These are phyloP conservation scores for Nestor notabilis DNA, from an alignment of 2,113 vertebrate species.

Conservation along the genomic window DNA sequence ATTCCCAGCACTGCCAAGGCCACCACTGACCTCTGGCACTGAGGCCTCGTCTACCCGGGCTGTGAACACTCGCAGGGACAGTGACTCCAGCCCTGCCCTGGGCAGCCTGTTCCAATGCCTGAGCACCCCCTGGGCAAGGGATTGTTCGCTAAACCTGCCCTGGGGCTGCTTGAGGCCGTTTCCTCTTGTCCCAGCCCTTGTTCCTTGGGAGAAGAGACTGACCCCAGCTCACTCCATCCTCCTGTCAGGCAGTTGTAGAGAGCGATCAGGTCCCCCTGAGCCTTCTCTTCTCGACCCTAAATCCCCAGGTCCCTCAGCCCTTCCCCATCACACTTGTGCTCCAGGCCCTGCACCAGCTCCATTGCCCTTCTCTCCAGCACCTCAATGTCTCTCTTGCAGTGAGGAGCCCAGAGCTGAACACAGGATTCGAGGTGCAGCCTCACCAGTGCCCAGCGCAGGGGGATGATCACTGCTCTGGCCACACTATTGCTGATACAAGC, in stretches of 20 bases:
- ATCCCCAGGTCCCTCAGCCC: fast-evolving
- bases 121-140: neutral
- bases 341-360: neutral
- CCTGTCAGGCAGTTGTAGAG: neutral
- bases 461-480: neutral
- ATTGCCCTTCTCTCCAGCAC: neutral
- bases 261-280: neutral
- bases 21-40: neutral
- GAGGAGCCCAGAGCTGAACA: neutral
- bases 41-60: neutral
- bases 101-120: neutral
- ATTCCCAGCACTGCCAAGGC: neutral
- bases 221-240: neutral
- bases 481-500: neutral
- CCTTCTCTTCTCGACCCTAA: neutral
- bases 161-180: neutral
- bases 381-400: neutral
- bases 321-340: neutral
- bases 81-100: neutral
- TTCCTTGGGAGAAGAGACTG: neutral
- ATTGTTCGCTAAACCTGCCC: neutral
- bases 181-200: neutral
- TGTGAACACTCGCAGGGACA: neutral
- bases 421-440: neutral
- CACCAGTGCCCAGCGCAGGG: neutral